Conservation (phyloP, 2,113 vertebrate species). For the Vulpes vulpes region DNA sequence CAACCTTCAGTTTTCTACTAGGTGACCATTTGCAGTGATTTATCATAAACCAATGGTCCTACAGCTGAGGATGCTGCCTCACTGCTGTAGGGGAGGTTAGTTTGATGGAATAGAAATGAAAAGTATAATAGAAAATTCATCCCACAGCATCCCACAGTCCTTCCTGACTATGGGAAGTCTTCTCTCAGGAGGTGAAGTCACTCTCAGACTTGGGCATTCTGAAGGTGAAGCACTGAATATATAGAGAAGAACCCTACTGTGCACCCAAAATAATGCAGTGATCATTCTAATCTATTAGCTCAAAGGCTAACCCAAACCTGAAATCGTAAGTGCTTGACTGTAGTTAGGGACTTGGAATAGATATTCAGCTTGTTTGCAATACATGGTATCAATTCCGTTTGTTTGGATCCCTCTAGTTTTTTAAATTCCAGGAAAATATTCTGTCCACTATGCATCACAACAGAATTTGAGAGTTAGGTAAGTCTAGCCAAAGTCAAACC, state of each 20-base stretch:
- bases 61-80: neutral
- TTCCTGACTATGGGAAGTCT: neutral
- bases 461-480: neutral
- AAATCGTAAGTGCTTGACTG: neutral
- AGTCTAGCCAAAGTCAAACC: neutral
- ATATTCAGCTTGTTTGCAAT: neutral
- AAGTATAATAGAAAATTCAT: neutral
- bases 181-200: neutral
- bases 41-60: conserved; percentile 21
- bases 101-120: conserved; percentile 43
- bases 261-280: neutral
- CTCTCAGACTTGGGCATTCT: neutral
- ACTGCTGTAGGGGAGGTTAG: neutral
- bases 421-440: neutral
- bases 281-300: neutral
- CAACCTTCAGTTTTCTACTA: neutral
- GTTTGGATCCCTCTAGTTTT: neutral
- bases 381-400: neutral
- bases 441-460: neutral
- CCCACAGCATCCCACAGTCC: neutral
- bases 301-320: neutral
- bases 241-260: neutral
- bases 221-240: neutral
- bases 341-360: neutral
- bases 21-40: neutral